These are phyloP conservation scores for Sarotherodon lohbergeri DNA, from an alignment of 2,113 vertebrate genomes.

Conservation along the genomic window DNA sequence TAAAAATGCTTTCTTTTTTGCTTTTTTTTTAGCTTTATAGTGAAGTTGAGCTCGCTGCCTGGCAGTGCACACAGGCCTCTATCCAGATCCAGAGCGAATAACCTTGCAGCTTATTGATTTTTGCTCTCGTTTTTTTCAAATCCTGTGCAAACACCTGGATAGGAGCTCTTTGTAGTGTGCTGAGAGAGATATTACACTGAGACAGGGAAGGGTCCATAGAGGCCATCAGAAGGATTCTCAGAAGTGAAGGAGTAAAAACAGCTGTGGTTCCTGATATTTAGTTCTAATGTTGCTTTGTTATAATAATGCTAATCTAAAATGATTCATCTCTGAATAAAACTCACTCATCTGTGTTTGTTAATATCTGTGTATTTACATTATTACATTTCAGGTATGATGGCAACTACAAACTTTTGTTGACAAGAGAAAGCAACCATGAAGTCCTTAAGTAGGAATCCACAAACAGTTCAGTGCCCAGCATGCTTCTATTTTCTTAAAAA, in stretches of 20 bases:
- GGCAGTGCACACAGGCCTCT: neutral
- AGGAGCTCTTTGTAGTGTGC: neutral
- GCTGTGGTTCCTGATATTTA: neutral
- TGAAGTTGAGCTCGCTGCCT: neutral
- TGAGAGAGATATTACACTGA: neutral
- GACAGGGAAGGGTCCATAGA: neutral
- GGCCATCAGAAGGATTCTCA: neutral
- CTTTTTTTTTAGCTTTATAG: neutral
- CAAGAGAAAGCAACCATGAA: neutral
- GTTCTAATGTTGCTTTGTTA: neutral
- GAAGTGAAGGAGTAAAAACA: neutral
- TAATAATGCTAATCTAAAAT: neutral
- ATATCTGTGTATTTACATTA: neutral
- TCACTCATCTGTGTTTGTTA: neutral
- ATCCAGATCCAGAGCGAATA: neutral
- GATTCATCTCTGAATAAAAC: neutral
- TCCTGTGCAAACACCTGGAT: slow-evolving; percentile 11
- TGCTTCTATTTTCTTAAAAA: fast-evolving
- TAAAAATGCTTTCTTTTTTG: neutral
- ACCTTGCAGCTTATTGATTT: slow-evolving; percentile 39
- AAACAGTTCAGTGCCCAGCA: neutral
- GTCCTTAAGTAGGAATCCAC: neutral
- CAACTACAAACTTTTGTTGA: fast-evolving
- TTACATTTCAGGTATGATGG: neutral
- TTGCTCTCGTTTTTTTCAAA: neutral